These are phyloP conservation scores for Crax fasciolata DNA, from an alignment of 2,797 vertebrate species.

Conservation along the genomic window DNA sequence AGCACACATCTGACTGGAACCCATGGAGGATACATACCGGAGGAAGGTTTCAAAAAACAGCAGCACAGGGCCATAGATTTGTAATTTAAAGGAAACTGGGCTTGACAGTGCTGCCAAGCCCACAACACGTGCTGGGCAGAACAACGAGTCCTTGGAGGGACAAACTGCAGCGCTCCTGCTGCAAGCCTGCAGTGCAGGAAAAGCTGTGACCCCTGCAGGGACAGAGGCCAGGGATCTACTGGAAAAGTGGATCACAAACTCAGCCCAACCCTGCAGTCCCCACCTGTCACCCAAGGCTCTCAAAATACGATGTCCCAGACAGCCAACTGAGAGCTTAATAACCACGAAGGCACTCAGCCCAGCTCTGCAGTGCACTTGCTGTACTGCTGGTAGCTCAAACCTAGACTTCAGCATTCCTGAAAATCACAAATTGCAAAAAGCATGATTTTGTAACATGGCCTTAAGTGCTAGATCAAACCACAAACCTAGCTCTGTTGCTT, in stretches of 20 bases:
- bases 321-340: neutral
- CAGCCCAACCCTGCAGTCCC: neutral
- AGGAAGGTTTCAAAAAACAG: neutral
- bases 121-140: neutral
- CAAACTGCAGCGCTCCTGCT: neutral
- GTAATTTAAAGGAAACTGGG: neutral
- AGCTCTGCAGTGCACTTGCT: neutral
- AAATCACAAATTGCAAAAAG: neutral
- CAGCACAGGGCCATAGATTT: neutral
- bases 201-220: neutral
- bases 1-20: slow-evolving; percentile 11
- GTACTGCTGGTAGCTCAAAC: neutral
- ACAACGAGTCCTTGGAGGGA: neutral
- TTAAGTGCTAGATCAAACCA: neutral
- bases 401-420: neutral
- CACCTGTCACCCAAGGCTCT: neutral
- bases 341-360: neutral
- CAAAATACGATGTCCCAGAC: neutral
- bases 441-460: neutral
- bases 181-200: neutral
- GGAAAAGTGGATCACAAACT: neutral
- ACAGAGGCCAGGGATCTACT: neutral
- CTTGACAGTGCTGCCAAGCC: neutral
- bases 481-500: neutral
- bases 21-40: neutral